These are phyloP conservation scores for Sarotherodon lohbergeri DNA, from an alignment of 2,113 vertebrate genomes.

Conservation along the genomic window DNA sequence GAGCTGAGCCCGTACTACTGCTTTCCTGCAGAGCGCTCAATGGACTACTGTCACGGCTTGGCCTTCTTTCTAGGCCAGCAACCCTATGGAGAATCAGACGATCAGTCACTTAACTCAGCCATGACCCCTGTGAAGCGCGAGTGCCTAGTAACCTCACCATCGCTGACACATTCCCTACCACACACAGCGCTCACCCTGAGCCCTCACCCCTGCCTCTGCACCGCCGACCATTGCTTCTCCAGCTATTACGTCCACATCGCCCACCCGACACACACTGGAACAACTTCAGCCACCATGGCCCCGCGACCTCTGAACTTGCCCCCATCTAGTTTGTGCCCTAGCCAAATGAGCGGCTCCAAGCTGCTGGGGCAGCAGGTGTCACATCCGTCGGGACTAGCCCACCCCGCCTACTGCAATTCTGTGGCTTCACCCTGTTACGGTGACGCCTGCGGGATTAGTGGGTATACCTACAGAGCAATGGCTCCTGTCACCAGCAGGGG, in stretches of 20 bases:
- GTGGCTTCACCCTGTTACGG: slow-evolving; percentile 77
- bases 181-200: slow-evolving; percentile 69
- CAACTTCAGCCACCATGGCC: slow-evolving; percentile 39
- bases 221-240: slow-evolving; percentile 76
- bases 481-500: slow-evolving; percentile 78
- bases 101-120: slow-evolving; percentile 47
- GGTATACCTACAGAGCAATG: slow-evolving; percentile 83
- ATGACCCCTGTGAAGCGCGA: slow-evolving; percentile 85
- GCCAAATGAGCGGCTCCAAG: slow-evolving; percentile 68
- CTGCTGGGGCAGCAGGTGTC: slow-evolving; percentile 77
- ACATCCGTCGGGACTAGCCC: slow-evolving; percentile 73
- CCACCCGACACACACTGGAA: slow-evolving; percentile 66
- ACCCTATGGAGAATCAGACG: slow-evolving; percentile 55
- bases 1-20: slow-evolving; percentile 75
- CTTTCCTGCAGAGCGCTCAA: slow-evolving; percentile 72
- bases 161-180: slow-evolving; percentile 64
- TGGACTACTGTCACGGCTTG: slow-evolving; percentile 83
- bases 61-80: slow-evolving; percentile 84
- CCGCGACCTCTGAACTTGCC: slow-evolving; percentile 60
- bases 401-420: slow-evolving; percentile 83
- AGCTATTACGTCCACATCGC: slow-evolving; percentile 75
- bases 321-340: slow-evolving; percentile 71
- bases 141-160: slow-evolving; percentile 74
- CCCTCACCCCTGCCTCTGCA: slow-evolving; percentile 75
- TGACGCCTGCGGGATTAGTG: slow-evolving; percentile 74